A percentile compares a stretch with the other conserved stretches of the same genome.
Evolutionary conservation across 1,140 invertebrate species (phyloP).

Genomic region (Coptotermes formosanus): DNA sequence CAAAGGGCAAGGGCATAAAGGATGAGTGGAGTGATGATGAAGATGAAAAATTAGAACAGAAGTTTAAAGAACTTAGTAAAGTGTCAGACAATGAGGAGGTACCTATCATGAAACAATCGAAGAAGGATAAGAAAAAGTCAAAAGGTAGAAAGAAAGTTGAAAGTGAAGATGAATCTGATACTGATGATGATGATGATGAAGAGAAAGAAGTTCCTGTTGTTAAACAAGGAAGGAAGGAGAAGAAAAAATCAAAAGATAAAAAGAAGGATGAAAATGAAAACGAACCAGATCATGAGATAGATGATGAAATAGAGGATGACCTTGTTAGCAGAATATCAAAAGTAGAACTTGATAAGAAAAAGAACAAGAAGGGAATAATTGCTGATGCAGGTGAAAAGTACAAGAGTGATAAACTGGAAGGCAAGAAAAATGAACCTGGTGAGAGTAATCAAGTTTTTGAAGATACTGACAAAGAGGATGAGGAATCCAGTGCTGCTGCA

Average conservation of each 20-base stretch:
- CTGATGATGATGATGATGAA: conserved; percentile 33
- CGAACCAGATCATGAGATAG: conserved; percentile 27
- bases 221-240: conserved; percentile 40
- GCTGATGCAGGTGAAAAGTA: conserved; percentile 35
- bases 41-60: conserved; percentile 37
- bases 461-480: conserved; percentile 39
- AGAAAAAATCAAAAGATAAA: conserved; percentile 43
- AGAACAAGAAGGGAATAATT: conserved; percentile 40
- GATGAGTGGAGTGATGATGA: conserved; percentile 53
- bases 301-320: neutral
- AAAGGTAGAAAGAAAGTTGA: conserved; percentile 47
- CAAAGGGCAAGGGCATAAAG: conserved; percentile 35
- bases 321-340: conserved; percentile 21
- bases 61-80: conserved; percentile 28
- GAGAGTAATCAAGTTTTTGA: conserved; percentile 36
- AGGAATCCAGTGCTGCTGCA: conserved; percentile 33
- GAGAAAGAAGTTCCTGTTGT: conserved; percentile 19
- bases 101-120: conserved; percentile 37
- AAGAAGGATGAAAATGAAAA: conserved; percentile 43
- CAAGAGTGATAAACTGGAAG: conserved; percentile 25
- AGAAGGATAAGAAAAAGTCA: conserved; percentile 40
- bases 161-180: conserved; percentile 46
- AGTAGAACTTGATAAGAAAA: conserved; percentile 23
- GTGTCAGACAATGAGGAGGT: conserved; percentile 38
- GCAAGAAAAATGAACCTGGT: conserved; percentile 35